A percentile compares a stretch with the other conserved stretches of the same genome.
These are phyloP conservation scores for Gobionotothen gibberifrons DNA, from an alignment of 2,797 vertebrate genomes.

Conservation along the genomic window DNA sequence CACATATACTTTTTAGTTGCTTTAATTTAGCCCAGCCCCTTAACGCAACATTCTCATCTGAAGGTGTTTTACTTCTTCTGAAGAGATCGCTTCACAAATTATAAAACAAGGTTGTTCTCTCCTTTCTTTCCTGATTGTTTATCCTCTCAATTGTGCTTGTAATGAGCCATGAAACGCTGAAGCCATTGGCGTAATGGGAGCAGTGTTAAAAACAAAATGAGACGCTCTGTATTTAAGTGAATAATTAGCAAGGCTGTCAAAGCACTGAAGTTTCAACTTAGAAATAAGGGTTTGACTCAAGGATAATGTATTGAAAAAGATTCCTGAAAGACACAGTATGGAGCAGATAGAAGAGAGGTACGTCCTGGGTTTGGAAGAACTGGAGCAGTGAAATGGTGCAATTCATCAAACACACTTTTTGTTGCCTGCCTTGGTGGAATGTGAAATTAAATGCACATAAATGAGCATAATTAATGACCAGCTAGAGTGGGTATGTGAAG, in stretches of 20 bases:
- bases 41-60: constrained; percentile 1
- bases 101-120: constrained; percentile 13
- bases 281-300: constrained; percentile 27
- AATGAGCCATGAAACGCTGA: constrained; percentile 35
- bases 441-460: constrained; percentile 62
- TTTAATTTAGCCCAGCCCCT: constrained; percentile 10
- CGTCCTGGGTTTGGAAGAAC: constrained; percentile 30
- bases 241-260: constrained; percentile 43
- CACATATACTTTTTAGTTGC: neutral
- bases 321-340: constrained; percentile 19
- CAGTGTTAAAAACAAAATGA: constrained; percentile 42
- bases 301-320: constrained; percentile 35
- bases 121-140: constrained; percentile 21
- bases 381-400: constrained; percentile 46
- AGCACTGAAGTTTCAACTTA: constrained; percentile 1
- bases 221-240: constrained; percentile 47
- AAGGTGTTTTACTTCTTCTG: constrained; percentile 9
- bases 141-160: constrained; percentile 21
- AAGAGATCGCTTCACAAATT: constrained; percentile 37
- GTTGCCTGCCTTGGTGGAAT: constrained; percentile 47
- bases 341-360: constrained; percentile 36
- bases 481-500: constrained; percentile 22
- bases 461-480: constrained; percentile 49
- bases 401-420: constrained; percentile 59
- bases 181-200: constrained; percentile 27